Base-by-base conservation (phyloP, 2,888 invertebrate genomes). In the Epistrophe eligans region DNA sequence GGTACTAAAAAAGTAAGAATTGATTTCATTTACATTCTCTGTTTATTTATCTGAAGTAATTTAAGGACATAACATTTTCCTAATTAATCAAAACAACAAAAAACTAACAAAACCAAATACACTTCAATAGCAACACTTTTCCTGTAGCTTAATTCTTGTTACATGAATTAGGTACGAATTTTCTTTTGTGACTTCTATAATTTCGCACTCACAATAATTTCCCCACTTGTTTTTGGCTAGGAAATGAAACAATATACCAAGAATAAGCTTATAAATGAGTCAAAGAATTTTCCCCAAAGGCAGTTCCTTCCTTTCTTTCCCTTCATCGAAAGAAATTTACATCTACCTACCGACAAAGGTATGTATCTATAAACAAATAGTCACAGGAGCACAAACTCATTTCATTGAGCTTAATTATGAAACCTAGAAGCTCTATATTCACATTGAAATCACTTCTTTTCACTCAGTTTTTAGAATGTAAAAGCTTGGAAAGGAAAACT, bases 231-330 rank as follows among this genome's bases (percentile, higher is more conserved):
- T 32, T 55, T 55, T 9, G 35, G 19, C 50, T 52, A 19, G 24
- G 43, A 38, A 45, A 35, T 58, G 32, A 50, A 35, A 19, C 11
- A 60, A 35, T 38, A 35, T 38, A 38, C 0, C 77, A 64, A 67
- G 43, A 11, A 19, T 7, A 50, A 11, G 10, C 57, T 72, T 19
- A 45, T 40, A 8, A 73, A 35, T 62, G 67, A 62, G 17, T 45
- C 60, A 60, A 76, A 76, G 43, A 70, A 28, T 48, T 70, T 60
- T 58, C 50, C 55, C 60, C 67, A 45, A 64, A 58, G 57, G 43
- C 9, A 0, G 13, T 15, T 32, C 24, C 28, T 15, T 15, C 52
- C 17, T 9, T 9, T 55, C 5, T 15, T 15, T 15, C 8, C 8
- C 7, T 28, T 28, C 5, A 11, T 19, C 11, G 15, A 55, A 15